Evolutionary conservation across 2,888 invertebrate genomes (phyloP).

Genomic region (Eulithis testata): DNA sequence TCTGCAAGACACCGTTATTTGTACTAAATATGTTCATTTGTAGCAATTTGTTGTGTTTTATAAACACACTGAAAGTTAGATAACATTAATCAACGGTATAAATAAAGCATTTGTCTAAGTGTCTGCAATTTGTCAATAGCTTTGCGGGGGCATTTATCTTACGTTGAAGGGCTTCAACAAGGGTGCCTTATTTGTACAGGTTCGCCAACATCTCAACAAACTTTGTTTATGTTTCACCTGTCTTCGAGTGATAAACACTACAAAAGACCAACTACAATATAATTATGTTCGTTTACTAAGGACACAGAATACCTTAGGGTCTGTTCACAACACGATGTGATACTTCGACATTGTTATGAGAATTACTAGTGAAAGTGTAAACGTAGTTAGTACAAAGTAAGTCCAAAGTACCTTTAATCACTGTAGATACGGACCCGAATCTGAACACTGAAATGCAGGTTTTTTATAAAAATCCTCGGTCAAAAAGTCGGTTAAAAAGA

Average conservation of each 20-base stretch:
- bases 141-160: constrained; percentile 43
- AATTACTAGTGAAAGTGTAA: not conserved
- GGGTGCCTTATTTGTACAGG: constrained; percentile 61
- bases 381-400: no score
- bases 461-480: no score
- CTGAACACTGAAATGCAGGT: no score
- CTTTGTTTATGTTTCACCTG: constrained; percentile 65
- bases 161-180: constrained; percentile 41
- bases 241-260: constrained; percentile 52
- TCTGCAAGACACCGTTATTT: no score
- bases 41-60: no score
- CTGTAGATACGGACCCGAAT: no score
- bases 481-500: no score
- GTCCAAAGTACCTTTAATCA: not conserved
- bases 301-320: constrained; percentile 5
- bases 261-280: constrained; percentile 33
- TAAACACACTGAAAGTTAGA: not conserved
- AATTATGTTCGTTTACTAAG: constrained; percentile 45
- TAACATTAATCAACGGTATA: constrained; percentile 1
- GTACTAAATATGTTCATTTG: no score
- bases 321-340: not conserved
- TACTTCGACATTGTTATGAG: not conserved
- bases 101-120: constrained; percentile 12
- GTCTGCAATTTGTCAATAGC: constrained; percentile 47
- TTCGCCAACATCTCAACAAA: constrained; percentile 55